A percentile compares a stretch with the other conserved stretches of the same genome.
These are phyloP conservation scores for Pygathrix nemaeus DNA, from an alignment of 2,113 vertebrate species.

Conservation along the genomic window DNA sequence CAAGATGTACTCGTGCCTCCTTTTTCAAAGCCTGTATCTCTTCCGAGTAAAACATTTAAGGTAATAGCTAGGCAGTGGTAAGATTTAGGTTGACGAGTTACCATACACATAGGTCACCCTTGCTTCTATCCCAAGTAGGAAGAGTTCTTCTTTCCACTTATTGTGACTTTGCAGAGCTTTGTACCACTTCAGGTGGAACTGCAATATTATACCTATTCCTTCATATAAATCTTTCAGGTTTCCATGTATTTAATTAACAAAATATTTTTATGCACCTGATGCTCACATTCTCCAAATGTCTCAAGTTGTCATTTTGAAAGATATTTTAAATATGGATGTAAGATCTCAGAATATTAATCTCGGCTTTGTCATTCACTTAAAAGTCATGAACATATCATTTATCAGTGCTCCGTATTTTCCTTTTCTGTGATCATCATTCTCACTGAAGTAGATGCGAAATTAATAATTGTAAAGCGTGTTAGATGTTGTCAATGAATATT, in stretches of 20 bases:
- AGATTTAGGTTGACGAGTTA: neutral
- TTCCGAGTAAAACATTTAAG: slow-evolving; percentile 10
- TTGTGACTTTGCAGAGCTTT: neutral
- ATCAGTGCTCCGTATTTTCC: neutral
- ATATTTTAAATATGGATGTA: neutral
- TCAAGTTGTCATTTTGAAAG: neutral
- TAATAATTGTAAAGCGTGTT: neutral
- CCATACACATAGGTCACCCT: too few species aligned
- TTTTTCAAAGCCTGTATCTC: neutral
- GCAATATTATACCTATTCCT: neutral
- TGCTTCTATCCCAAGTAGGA: neutral
- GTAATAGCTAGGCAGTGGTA: slow-evolving; percentile 2
- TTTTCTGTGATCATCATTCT: neutral
- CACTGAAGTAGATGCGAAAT: neutral
- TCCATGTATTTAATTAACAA: neutral
- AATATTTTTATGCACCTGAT: neutral
- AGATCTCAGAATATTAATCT: neutral
- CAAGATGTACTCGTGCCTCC: neutral
- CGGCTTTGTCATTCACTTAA: neutral
- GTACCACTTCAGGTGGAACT: neutral
- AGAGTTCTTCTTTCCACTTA: neutral
- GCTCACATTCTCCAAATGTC: neutral
- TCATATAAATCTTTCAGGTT: neutral
- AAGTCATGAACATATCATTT: neutral
- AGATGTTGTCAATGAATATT: neutral